Percentiles rank a stretch among this genome's conserved stretches.
Evolutionary conservation across 2,113 vertebrate species (phyloP).

Genomic region (Trogon melanurus): DNA sequence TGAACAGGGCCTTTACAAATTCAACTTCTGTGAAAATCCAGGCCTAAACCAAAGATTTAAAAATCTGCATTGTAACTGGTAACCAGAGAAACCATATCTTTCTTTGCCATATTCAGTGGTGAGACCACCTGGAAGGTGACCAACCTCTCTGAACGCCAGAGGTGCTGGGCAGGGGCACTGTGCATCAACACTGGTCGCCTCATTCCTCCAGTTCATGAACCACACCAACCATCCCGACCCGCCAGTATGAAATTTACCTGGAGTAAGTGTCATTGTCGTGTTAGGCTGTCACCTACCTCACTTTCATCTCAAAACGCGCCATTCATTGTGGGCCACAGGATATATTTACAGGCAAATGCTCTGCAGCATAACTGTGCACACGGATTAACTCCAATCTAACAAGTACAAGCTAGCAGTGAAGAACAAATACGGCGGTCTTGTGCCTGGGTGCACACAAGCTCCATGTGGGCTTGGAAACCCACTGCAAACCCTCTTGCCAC

Average conservation of each 20-base stretch:
- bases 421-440: neutral
- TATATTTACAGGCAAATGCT: neutral
- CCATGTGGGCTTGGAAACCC: neutral
- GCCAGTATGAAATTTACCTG: neutral
- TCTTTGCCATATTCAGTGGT: neutral
- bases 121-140: neutral
- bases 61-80: neutral
- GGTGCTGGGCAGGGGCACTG: neutral
- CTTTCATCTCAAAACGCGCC: fast-evolving
- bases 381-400: neutral
- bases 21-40: neutral
- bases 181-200: neutral
- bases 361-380: neutral
- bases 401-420: neutral
- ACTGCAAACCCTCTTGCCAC: neutral
- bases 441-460: neutral
- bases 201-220: neutral
- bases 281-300: neutral
- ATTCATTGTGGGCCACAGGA: neutral
- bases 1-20: neutral
- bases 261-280: fast-evolving
- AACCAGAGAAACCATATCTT: neutral
- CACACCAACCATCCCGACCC: neutral
- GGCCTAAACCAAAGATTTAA: neutral
- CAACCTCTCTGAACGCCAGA: neutral